Conservation (phyloP, 2,888 invertebrate species). For the Himalopsyche japonica region DNA sequence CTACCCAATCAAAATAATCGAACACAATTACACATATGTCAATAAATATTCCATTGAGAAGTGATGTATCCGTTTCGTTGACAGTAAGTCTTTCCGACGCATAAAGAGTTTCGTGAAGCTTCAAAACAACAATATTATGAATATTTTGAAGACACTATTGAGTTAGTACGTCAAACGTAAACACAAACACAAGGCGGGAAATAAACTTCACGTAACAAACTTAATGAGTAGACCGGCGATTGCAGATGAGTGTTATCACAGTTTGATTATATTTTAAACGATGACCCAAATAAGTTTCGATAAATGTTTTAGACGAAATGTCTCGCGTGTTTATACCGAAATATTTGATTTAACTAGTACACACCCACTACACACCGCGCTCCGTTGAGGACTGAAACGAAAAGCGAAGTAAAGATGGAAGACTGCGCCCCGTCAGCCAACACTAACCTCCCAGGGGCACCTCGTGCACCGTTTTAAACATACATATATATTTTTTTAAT, state of each 20-base stretch:
- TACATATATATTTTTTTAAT: not conserved
- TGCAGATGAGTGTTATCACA: constrained; percentile 6
- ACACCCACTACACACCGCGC: not conserved
- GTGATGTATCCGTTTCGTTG: not conserved
- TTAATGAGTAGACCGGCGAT: not conserved
- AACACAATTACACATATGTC: not conserved
- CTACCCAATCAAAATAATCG: not conserved
- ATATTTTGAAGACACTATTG: not conserved
- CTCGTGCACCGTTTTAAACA: not conserved
- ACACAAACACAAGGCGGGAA: constrained; percentile 18
- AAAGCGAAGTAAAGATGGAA: not conserved
- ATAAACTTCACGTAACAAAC: not conserved
- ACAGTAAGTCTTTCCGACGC: not conserved
- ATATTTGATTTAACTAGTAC: not conserved
- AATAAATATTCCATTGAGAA: not conserved
- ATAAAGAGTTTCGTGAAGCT: not conserved
- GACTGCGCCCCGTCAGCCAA: constrained; percentile 2
- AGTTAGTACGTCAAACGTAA: constrained; percentile 19
- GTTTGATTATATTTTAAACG: constrained; percentile 12
- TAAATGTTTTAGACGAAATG: constrained; percentile 20
- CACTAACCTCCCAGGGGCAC: not conserved
- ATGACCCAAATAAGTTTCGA: constrained; percentile 33
- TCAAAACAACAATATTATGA: not conserved
- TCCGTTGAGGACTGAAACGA: constrained; percentile 20
- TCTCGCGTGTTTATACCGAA: constrained; percentile 13